phyloP scores from a whole-genome alignment of 2,888 invertebrate species.

The Anthophora plumipes region DNA sequence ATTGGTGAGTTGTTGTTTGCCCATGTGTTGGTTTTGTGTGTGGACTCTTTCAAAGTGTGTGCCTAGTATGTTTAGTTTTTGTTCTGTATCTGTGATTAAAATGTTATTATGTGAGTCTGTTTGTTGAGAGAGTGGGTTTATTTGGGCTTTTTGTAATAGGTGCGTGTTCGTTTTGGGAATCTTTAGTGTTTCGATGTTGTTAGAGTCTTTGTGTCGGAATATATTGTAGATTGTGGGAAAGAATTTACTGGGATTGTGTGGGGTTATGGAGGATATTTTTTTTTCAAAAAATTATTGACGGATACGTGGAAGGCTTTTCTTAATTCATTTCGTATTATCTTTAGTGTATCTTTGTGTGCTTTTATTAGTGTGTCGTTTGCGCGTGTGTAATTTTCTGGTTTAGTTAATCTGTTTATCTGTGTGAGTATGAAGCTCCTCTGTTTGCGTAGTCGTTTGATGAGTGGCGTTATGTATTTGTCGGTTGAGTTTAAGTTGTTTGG shows the following conservation, averaged over 20 bases:
- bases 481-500: not conserved
- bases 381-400: not conserved
- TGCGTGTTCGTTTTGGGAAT: not conserved
- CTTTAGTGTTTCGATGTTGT: not conserved
- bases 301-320: too few relatives aligned
- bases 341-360: too few relatives aligned
- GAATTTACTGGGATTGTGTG: too few relatives aligned
- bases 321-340: too few relatives aligned
- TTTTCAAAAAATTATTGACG: too few relatives aligned
- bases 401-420: not conserved
- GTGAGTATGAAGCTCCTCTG: not conserved
- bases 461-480: conserved; percentile 21
- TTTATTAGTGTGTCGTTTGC: not conserved
- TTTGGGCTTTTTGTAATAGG: not conserved
- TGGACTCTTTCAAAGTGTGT: conserved; percentile 16
- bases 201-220: not conserved
- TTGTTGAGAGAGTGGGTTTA: too few relatives aligned
- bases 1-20: not conserved
- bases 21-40: conserved; percentile 7
- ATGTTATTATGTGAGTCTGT: not conserved
- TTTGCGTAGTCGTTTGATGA: not conserved
- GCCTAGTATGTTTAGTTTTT: conserved; percentile 8
- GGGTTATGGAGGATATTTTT: too few relatives aligned
- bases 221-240: too few relatives aligned
- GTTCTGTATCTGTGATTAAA: not conserved